Base-by-base conservation (phyloP, 2,797 vertebrate genomes). In the Pyrocephalus nanus region DNA sequence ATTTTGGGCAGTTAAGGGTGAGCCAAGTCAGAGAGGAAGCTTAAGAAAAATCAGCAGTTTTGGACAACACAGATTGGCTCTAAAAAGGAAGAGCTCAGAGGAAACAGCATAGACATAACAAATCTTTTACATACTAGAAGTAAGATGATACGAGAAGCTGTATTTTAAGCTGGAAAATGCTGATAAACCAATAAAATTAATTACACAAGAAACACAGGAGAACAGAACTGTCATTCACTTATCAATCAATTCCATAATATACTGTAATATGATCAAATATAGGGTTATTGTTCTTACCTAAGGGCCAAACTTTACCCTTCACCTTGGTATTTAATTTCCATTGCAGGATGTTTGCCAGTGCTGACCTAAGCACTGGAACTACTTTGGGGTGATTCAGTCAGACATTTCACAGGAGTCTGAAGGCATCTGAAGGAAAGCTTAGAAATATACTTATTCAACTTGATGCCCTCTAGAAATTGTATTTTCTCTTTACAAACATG, bases 131-230 rank as follows among this genome's bases (percentile, higher is more conserved):
- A 53, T 61, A 30, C 64, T 76, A 87, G 48, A 85, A 95, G 73
- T 20, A 78, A 66, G 62, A 55, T 36, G 34, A 47, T 43, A 78
- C 10, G 11, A 88, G 57, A 90, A 80, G 62, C 10, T 67, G 20
- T 60, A 60, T 1, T 43, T 40, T 82, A 93, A 89, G 48, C 45
- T 74, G 50, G 26, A 89, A 79, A 87, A 87, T 40, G 27, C 43
- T 76, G 76, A 60, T 72, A 70, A 91, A 92, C 71, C 77, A 51
- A 85, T 91, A 88, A 80, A 86, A 91, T 38, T 53, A 95, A 88
- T 88, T 86, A 75, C 26, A 74, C 6, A 84, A 77, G 87, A 81
- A 45, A 0, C 15, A 76, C 21, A 25, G 3, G 23, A 91, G 78
- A 77, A 83, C 34, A 83, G 77, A 90, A 64, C 29, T 53, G 32